Evolutionary conservation across 2,888 invertebrate species (phyloP).

Genomic region (Ophraella communa): DNA sequence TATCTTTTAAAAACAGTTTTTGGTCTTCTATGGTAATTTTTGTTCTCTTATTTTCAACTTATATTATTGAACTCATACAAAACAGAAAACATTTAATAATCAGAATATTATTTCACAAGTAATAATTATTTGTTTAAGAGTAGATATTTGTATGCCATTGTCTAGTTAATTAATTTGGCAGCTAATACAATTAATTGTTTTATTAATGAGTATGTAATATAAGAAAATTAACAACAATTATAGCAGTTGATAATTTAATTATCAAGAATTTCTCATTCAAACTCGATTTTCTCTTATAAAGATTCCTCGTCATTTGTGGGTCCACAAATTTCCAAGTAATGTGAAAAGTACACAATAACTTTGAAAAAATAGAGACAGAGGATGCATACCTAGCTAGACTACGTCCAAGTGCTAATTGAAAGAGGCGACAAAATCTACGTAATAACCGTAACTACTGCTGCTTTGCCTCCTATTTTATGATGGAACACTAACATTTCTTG

Average conservation of each 20-base stretch:
- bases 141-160: too few relatives aligned
- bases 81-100: too few relatives aligned
- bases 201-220: not conserved
- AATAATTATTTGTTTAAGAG: too few relatives aligned
- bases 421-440: conserved; percentile 52
- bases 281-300: not conserved
- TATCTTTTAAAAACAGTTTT: too few relatives aligned
- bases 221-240: not conserved
- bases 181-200: not conserved
- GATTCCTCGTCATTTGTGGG: conserved; percentile 34
- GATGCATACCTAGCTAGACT: conserved; percentile 54
- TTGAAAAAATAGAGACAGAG: conserved; percentile 50
- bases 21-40: too few relatives aligned
- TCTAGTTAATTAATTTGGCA: not conserved
- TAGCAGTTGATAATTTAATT: not conserved
- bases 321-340: conserved; percentile 57
- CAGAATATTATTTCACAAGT: too few relatives aligned
- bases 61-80: too few relatives aligned
- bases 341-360: conserved; percentile 55
- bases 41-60: too few relatives aligned
- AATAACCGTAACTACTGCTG: conserved; percentile 48
- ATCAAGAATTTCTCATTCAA: not conserved
- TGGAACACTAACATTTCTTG: conserved; percentile 36
- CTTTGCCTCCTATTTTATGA: conserved; percentile 38
- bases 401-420: conserved; percentile 54